Evolutionary conservation across 2,888 invertebrate species (phyloP), one percentile per base, ranked within the genome.

Genomic region (Ecliptopera silaceata): DNA sequence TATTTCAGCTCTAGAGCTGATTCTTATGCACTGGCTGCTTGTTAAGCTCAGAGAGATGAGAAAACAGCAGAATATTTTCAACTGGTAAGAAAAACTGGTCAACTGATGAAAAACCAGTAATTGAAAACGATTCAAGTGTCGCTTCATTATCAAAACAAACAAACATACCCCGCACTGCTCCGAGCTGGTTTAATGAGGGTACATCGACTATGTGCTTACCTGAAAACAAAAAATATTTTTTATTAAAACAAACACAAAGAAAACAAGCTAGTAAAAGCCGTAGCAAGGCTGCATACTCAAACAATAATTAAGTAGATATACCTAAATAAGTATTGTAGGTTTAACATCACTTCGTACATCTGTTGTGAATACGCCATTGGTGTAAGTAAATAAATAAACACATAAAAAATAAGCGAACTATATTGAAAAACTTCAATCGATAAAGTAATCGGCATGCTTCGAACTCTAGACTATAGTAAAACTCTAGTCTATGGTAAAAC

Each of bases 371-470:
- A n/a, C n/a, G n/a, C n/a, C n/a, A n/a, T n/a, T n/a, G n/a, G n/a
- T n/a, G n/a, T n/a, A n/a, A n/a, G n/a, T n/a, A n/a, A n/a, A n/a
- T n/a, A n/a, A n/a, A n/a, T n/a, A n/a, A n/a, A n/a, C n/a, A n/a
- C 13, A 13, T 5, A 2, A 6, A 18, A 31, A 32, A 32, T 45
- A 18, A 36, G 18, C 12, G 0, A 36, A 32, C 8, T 32, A 20
- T 32, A 45, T 49, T 20, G 39, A 32, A 44, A 49, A 49, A 56
- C 17, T 56, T 49, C 6, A 32, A 49, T 43, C 42, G n/a, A 5
- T 22, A n/a, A 22, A 22, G 36, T 49, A 43, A 43, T 13, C 26
- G 38, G n/a, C 15, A 12, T 1, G 6, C 46, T 22, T 22, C 26
- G 26, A 34, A 20, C 34, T 26, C 10, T 6, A 26, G 6, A 6